These are phyloP conservation scores for Scaeva pyrastri DNA, from an alignment of 2,888 invertebrate species.

Conservation along the genomic window DNA sequence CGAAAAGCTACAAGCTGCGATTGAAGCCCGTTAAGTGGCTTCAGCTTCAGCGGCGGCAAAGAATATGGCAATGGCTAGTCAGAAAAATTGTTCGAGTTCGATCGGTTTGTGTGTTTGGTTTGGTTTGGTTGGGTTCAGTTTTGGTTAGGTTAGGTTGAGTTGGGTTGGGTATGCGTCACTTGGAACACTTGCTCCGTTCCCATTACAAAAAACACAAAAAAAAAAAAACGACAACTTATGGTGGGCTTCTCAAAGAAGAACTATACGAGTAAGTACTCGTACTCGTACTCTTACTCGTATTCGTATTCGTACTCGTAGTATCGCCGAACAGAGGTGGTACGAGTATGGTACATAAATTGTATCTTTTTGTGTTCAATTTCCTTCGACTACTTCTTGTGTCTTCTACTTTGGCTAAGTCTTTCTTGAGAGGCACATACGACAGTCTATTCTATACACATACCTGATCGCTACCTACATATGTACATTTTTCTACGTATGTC, in stretches of 20 bases:
- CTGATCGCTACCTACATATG: too few species aligned
- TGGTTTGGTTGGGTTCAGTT: conserved; percentile 26
- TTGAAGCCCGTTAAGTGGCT: conserved; percentile 70
- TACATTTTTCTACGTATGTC: too few species aligned
- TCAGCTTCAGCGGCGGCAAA: too few species aligned
- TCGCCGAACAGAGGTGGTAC: conserved; percentile 4
- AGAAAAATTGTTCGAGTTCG: conserved; percentile 75
- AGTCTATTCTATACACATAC: too few species aligned
- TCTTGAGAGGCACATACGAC: conserved; percentile 17
- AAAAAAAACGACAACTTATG: not conserved
- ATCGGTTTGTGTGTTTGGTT: conserved; percentile 35
- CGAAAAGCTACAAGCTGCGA: conserved; percentile 71
- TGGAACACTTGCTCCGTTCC: conserved; percentile 60
- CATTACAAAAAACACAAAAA: conserved; percentile 13
- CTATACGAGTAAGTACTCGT: too few species aligned
- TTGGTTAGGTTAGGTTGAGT: conserved; percentile 23
- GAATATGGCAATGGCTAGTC: conserved; percentile 30
- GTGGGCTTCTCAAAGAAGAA: conserved; percentile 28
- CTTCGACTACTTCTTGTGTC: conserved; percentile 18
- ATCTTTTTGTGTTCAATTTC: conserved; percentile 1
- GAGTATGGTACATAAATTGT: not conserved
- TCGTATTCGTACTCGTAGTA: too few species aligned
- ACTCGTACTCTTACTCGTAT: too few species aligned
- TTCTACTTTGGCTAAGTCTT: conserved; percentile 33
- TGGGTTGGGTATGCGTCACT: conserved; percentile 64